phyloP scores from a whole-genome alignment of 2,888 invertebrate species.

The Synergus itoensis region DNA sequence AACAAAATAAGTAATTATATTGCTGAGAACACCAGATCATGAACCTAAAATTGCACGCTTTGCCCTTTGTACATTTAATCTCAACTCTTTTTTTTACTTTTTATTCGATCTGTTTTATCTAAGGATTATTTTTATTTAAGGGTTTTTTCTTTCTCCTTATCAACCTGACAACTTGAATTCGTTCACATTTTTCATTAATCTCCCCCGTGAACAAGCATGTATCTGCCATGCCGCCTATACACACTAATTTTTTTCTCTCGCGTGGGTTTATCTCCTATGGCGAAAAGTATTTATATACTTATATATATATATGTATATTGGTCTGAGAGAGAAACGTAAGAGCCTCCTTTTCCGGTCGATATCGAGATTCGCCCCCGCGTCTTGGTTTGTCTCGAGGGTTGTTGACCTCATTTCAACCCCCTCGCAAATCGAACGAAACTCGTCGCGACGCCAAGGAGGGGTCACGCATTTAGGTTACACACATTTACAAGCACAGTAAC shows the following conservation, averaged over 20 bases:
- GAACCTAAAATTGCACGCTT: not conserved
- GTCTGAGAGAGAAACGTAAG: slow-evolving; percentile 53
- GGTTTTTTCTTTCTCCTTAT: not conserved
- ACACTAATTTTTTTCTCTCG: slow-evolving; percentile 7
- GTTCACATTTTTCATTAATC: not conserved
- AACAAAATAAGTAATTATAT: not conserved
- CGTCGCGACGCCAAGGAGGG: slow-evolving; percentile 41
- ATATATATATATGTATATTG: slow-evolving; percentile 28
- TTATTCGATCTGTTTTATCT: not conserved
- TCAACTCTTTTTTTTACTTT: not conserved
- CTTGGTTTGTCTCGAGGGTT: slow-evolving; percentile 58
- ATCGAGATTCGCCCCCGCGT: slow-evolving; percentile 55
- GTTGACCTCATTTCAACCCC: slow-evolving; percentile 66
- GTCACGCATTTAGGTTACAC: slow-evolving; percentile 40
- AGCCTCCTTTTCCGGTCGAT: slow-evolving; percentile 61
- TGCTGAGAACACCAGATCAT: not conserved
- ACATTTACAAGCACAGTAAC: slow-evolving; percentile 37
- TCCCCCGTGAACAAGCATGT: not conserved
- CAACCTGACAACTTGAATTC: not conserved
- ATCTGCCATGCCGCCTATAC: not conserved
- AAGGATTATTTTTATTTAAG: not conserved
- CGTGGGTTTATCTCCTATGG: not conserved
- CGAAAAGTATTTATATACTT: not conserved
- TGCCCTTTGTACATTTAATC: too few relatives aligned
- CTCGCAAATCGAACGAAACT: slow-evolving; percentile 38